phyloP scores from a whole-genome alignment of 2,113 vertebrate species.

The Shinisaurus crocodilurus region DNA sequence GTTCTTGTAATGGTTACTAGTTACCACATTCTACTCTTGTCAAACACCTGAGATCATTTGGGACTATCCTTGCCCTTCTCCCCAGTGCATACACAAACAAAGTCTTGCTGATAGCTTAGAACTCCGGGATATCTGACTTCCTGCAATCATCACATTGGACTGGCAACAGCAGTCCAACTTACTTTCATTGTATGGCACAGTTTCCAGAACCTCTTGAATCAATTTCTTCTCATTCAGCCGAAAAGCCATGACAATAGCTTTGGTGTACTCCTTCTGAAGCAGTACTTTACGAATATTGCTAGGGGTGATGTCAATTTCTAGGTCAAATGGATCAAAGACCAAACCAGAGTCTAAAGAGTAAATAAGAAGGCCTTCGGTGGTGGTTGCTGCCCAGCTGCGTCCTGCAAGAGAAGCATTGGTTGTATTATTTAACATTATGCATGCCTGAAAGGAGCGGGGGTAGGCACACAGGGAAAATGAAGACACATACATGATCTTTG shows the following conservation, averaged over 20 bases:
- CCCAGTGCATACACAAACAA: accelerated
- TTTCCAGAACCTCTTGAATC: slow-evolving; percentile 88
- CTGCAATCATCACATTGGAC: background rate
- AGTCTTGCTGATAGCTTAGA: background rate
- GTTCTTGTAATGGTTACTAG: background rate
- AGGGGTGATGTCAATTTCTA: slow-evolving; percentile 92
- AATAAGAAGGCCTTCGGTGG: slow-evolving; percentile 93
- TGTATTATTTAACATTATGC: slow-evolving; percentile 5
- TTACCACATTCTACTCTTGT: background rate
- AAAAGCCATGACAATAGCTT: slow-evolving; percentile 90
- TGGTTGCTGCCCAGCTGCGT: slow-evolving; percentile 93
- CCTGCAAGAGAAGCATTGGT: slow-evolving; percentile 73
- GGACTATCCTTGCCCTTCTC: background rate
- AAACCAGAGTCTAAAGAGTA: slow-evolving; percentile 90
- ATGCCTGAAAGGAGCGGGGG: background rate
- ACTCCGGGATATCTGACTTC: background rate
- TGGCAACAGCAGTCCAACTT: slow-evolving; percentile 41
- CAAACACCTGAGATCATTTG: background rate
- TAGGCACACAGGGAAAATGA: background rate
- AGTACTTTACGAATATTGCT: slow-evolving; percentile 82
- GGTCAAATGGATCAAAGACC: slow-evolving; percentile 94
- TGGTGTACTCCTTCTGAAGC: slow-evolving; percentile 79
- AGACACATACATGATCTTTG: background rate
- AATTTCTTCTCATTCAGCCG: slow-evolving; percentile 90
- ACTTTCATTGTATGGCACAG: slow-evolving; percentile 88